These are phyloP conservation scores for Mirza zaza DNA, from an alignment of 2,113 vertebrate genomes.

Conservation along the genomic window DNA sequence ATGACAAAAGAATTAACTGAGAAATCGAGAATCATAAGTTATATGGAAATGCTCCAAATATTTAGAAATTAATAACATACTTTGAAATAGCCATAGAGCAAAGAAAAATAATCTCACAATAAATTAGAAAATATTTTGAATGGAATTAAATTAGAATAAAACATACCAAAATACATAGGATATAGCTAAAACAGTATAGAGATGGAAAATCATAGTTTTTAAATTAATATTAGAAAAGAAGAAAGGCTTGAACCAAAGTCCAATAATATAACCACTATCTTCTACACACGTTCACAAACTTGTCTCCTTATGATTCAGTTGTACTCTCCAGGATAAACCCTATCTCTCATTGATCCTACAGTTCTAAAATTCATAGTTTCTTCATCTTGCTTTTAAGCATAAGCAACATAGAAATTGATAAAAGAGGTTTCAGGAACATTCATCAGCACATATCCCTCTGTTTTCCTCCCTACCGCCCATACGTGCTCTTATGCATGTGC, in stretches of 20 bases:
- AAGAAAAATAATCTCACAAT: not conserved
- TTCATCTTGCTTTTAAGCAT: not conserved
- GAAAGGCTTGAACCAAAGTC: not conserved
- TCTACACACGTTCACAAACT: not conserved
- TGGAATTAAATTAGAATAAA: not conserved
- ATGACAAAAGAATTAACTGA: not conserved
- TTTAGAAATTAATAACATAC: conserved; percentile 9
- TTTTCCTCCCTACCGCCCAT: not conserved
- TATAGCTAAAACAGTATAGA: not conserved
- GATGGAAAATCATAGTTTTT: not conserved
- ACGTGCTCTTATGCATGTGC: not conserved
- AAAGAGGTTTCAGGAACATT: not conserved
- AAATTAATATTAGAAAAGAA: not conserved
- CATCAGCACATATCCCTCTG: not conserved
- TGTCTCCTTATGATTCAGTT: not conserved
- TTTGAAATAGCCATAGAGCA: not conserved
- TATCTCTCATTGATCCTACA: not conserved
- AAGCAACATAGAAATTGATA: not conserved
- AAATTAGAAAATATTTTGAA: not conserved
- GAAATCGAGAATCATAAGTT: not conserved
- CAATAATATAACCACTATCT: not conserved
- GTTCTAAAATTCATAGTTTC: not conserved
- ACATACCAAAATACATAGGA: not conserved
- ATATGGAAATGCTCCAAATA: not conserved
- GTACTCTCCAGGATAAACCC: not conserved